Evolutionary conservation across 2,113 vertebrate species (phyloP).

Genomic region (Hypomesus transpacificus): DNA sequence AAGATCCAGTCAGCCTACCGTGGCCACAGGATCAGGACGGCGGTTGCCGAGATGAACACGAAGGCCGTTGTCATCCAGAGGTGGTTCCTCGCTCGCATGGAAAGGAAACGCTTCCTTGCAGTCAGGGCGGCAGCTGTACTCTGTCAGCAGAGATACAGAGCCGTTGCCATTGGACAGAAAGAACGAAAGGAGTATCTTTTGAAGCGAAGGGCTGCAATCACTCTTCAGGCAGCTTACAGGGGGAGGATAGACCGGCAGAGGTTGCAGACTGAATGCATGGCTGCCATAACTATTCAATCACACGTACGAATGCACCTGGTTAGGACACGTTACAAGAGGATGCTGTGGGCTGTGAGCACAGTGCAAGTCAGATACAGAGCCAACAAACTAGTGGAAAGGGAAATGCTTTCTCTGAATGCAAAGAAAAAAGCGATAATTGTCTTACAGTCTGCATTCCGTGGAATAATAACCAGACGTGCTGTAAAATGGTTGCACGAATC

Average conservation of each 20-base stretch:
- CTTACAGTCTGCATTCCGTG: slow-evolving; percentile 77
- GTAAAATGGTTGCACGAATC: slow-evolving; percentile 53
- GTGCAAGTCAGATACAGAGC: slow-evolving; percentile 76
- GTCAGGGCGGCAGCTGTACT: slow-evolving; percentile 64
- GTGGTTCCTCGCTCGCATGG: slow-evolving; percentile 50
- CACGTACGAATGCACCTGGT: slow-evolving; percentile 70
- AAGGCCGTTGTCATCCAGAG: slow-evolving; percentile 75
- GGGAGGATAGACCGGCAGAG: slow-evolving; percentile 63
- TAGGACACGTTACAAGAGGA: slow-evolving; percentile 58
- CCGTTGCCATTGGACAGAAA: slow-evolving; percentile 29
- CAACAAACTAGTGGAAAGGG: slow-evolving; percentile 58
- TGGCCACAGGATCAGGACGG: slow-evolving; percentile 46
- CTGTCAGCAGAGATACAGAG: slow-evolving; percentile 72
- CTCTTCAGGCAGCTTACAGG: slow-evolving; percentile 80
- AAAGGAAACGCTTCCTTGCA: slow-evolving; percentile 62
- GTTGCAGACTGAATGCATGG: slow-evolving; percentile 45
- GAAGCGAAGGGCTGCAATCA: slow-evolving; percentile 62
- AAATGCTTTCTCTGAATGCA: slow-evolving; percentile 44
- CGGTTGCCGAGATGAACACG: slow-evolving; percentile 41
- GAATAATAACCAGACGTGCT: slow-evolving; percentile 65
- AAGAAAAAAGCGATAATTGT: slow-evolving; percentile 61
- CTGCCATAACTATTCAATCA: slow-evolving; percentile 80
- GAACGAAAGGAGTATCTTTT: slow-evolving; percentile 60
- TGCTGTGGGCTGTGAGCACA: slow-evolving; percentile 64
- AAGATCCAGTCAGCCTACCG: slow-evolving; percentile 63